These are phyloP conservation scores for Heterohyrax brucei DNA, from an alignment of 2,797 vertebrate genomes.

Conservation along the genomic window DNA sequence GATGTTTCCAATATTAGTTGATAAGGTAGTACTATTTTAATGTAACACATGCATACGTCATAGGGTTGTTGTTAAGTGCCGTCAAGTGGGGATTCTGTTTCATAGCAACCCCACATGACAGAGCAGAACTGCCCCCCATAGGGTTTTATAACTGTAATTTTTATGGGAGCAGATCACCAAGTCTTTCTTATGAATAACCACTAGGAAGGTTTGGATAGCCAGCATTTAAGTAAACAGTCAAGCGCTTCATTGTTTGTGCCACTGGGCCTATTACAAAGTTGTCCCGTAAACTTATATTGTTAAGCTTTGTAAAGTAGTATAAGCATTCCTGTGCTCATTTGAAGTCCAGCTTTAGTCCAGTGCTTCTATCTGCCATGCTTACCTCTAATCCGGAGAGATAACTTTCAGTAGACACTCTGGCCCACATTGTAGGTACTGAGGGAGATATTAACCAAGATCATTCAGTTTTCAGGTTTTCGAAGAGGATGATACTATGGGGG, in stretches of 20 bases:
- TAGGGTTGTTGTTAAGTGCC: not conserved
- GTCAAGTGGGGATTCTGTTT: not conserved
- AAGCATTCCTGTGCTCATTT: conserved; percentile 23
- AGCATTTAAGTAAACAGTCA: no score
- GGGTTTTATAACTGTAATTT: no score
- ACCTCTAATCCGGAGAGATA: not conserved
- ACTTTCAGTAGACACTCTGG: not conserved
- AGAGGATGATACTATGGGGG: not conserved
- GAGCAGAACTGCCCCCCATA: not conserved
- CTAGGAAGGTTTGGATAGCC: no score
- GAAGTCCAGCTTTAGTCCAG: conserved; percentile 31
- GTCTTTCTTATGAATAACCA: no score
- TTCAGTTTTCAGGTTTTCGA: conserved; percentile 32
- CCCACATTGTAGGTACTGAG: not conserved
- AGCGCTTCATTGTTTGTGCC: no score
- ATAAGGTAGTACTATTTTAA: conserved; percentile 43
- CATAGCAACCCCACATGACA: not conserved
- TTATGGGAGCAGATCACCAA: no score
- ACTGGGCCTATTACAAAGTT: not conserved
- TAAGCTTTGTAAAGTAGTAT: conserved; percentile 14
- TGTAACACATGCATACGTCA: not conserved
- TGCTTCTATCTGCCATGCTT: not conserved
- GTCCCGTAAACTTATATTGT: not conserved
- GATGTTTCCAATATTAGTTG: not conserved
- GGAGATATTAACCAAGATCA: not conserved